phyloP scores from a whole-genome alignment of 2,113 vertebrate species.

The Oxygymnocypris stewartii region DNA sequence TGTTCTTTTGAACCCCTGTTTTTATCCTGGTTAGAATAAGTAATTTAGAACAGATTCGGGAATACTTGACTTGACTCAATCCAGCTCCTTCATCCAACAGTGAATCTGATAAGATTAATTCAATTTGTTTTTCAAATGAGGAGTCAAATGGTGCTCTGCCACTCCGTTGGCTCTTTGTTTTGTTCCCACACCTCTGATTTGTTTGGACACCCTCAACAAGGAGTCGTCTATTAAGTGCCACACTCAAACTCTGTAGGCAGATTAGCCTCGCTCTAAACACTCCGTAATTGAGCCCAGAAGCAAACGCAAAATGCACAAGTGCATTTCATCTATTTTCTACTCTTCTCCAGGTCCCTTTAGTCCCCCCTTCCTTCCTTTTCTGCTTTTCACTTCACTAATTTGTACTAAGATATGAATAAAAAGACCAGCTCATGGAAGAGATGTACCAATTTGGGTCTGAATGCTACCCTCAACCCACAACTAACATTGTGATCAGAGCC shows the following conservation, averaged over 20 bases:
- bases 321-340: slow-evolving; percentile 6
- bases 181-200: slow-evolving; percentile 55
- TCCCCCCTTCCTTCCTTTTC: background rate
- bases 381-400: background rate
- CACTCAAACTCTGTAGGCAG: slow-evolving; percentile 31
- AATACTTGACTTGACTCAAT: slow-evolving; percentile 60
- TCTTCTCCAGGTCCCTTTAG: background rate
- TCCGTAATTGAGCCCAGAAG: slow-evolving; percentile 25
- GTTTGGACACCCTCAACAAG: slow-evolving; percentile 49
- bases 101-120: slow-evolving; percentile 68
- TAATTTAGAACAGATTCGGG: slow-evolving; percentile 45
- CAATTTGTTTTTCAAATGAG: slow-evolving; percentile 79
- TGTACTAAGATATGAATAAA: background rate
- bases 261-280: slow-evolving; percentile 30
- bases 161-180: slow-evolving; percentile 32
- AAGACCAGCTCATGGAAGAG: background rate
- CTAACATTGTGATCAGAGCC: background rate
- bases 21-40: slow-evolving; percentile 26
- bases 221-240: slow-evolving; percentile 36
- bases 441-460: background rate
- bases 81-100: slow-evolving; percentile 63
- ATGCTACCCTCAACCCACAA: background rate
- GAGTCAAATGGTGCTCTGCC: slow-evolving; percentile 62
- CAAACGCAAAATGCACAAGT: slow-evolving; percentile 2
- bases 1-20: background rate